Conservation (phyloP, 2,888 invertebrate genomes). For the Pterostichus madidus region DNA sequence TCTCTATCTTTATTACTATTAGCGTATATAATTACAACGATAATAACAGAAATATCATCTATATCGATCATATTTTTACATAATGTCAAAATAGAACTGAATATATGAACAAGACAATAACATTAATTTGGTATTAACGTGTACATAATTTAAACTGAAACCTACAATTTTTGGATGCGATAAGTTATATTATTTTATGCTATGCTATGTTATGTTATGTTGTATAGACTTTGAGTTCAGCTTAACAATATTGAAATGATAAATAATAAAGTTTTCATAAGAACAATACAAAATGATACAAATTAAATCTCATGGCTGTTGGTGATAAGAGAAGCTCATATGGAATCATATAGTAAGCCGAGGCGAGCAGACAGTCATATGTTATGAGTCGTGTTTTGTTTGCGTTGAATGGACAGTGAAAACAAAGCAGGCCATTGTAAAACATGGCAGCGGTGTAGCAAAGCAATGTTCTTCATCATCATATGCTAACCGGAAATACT, state of each 20-base stretch:
- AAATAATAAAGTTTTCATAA: not conserved
- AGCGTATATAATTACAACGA: too few relatives aligned
- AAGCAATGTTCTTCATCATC: conserved; percentile 57
- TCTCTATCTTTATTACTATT: too few relatives aligned
- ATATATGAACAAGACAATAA: too few relatives aligned
- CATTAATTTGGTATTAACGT: too few relatives aligned
- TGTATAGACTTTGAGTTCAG: too few relatives aligned
- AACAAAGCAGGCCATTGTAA: conserved; percentile 60
- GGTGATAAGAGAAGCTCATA: conserved; percentile 8
- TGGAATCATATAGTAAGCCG: conserved; percentile 14
- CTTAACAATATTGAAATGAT: not conserved
- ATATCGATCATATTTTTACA: too few relatives aligned
- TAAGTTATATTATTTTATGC: too few relatives aligned
- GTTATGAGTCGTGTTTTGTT: conserved; percentile 28
- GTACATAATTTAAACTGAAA: too few relatives aligned
- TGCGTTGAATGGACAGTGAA: conserved; percentile 39
- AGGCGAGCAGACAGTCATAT: conserved; percentile 22
- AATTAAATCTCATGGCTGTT: not conserved
- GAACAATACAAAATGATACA: conserved; percentile 34
- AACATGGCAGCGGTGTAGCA: conserved; percentile 50
- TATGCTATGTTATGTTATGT: too few relatives aligned
- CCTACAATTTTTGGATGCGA: too few relatives aligned
- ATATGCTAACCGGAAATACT: conserved; percentile 58
- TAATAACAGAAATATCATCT: too few relatives aligned
- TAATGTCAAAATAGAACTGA: too few relatives aligned